Percentiles rank a stretch among this genome's conserved stretches.
These are phyloP conservation scores for Uropetala carovei DNA, from an alignment of 2,888 invertebrate genomes.

Conservation along the genomic window DNA sequence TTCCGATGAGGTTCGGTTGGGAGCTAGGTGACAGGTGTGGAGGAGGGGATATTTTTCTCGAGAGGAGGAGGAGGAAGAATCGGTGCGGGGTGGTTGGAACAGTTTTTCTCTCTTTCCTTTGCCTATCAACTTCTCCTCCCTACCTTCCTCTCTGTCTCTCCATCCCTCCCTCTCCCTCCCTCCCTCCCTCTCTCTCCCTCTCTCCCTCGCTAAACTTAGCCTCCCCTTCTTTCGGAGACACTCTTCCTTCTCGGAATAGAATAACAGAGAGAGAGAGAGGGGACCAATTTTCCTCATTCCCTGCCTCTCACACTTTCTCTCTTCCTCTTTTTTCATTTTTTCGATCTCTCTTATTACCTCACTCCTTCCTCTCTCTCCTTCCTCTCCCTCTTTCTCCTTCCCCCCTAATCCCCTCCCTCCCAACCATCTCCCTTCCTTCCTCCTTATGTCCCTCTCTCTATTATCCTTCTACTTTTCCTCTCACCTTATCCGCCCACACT, in stretches of 20 bases:
- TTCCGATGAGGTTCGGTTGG: no score
- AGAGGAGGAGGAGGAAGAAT: no score
- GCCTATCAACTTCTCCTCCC: background rate
- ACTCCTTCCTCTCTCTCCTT: background rate
- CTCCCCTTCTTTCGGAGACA: conserved; percentile 7
- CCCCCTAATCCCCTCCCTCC: background rate
- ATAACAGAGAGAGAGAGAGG: background rate
- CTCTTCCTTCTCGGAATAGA: conserved; percentile 44
- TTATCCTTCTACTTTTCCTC: no score
- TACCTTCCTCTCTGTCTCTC: background rate
- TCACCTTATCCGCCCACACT: no score
- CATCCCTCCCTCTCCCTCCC: no score
- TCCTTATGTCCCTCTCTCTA: background rate
- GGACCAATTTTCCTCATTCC: background rate
- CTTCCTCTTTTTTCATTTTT: background rate
- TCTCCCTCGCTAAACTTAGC: conserved; percentile 45
- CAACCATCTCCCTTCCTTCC: background rate
- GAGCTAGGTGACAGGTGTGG: no score
- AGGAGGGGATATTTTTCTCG: no score
- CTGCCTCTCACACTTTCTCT: background rate
- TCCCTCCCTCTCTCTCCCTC: background rate
- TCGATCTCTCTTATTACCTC: background rate
- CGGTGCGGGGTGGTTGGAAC: no score
- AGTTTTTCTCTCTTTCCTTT: background rate
- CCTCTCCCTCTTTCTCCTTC: background rate